Percentiles rank a stretch among this genome's conserved stretches.
phyloP scores from a whole-genome alignment of 2,797 vertebrate species.

The Vipera ursinii region DNA sequence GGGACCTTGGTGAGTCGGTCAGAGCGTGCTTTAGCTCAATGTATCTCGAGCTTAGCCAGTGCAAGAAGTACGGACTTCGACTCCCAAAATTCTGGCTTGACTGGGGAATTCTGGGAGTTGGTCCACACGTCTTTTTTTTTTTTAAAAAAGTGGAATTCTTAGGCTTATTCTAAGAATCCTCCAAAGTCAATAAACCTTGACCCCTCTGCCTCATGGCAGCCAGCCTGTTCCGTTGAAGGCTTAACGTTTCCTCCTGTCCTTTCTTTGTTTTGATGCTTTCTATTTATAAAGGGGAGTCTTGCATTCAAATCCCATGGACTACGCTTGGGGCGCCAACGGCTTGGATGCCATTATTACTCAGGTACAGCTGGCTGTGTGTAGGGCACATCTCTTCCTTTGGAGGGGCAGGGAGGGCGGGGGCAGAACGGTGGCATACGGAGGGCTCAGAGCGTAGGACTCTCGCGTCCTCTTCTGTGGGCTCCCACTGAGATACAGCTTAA shows the following conservation, averaged over 20 bases:
- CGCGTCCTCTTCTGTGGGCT: neutral
- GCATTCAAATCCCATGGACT: conserved; percentile 98
- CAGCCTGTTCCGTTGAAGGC: accelerated
- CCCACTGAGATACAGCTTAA: neutral
- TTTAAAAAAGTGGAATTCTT: neutral
- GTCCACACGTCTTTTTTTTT: neutral
- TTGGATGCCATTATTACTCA: conserved; percentile 97
- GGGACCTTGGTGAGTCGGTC: conserved; percentile 85
- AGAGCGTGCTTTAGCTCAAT: neutral
- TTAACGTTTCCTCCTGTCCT: conserved; percentile 13
- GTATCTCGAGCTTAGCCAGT: neutral
- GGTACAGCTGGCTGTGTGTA: conserved; percentile 68
- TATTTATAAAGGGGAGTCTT: conserved; percentile 85
- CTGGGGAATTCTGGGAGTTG: neutral
- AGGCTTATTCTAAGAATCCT: neutral
- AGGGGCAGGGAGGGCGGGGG: neutral
- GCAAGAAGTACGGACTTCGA: neutral
- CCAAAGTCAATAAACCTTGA: neutral
- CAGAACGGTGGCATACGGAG: neutral
- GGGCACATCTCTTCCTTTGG: neutral
- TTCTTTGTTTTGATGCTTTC: conserved; percentile 36
- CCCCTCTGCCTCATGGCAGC: neutral
- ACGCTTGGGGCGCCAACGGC: conserved; percentile 95
- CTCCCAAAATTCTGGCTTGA: neutral
- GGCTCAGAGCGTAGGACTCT: neutral